Percentiles rank a stretch among this genome's conserved stretches.
These are phyloP conservation scores for Peribatodes rhomboidaria DNA, from an alignment of 2,888 invertebrate genomes.

Conservation along the genomic window DNA sequence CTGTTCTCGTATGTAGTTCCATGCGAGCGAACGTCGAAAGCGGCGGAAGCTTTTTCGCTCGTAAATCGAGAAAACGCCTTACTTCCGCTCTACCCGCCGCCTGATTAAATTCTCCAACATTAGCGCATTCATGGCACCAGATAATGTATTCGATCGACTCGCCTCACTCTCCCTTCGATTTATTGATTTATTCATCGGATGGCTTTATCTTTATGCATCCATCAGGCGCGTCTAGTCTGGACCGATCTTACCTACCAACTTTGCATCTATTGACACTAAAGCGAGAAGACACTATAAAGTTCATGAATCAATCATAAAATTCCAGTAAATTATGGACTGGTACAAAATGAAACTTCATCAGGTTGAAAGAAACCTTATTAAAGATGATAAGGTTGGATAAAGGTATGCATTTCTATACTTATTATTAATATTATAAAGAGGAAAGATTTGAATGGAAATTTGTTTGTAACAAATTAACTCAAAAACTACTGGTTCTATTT, in stretches of 20 bases:
- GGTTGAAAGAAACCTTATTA: neutral
- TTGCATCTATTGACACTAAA: constrained; percentile 5
- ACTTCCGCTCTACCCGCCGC: constrained; percentile 61
- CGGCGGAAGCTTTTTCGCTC: constrained; percentile 71
- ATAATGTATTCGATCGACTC: constrained; percentile 70
- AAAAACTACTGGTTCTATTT: too few species aligned
- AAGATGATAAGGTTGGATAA: too few species aligned
- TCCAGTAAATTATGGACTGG: neutral
- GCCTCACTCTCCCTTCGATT: constrained; percentile 58
- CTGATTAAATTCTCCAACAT: constrained; percentile 75
- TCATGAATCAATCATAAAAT: neutral
- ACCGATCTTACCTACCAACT: constrained; percentile 31
- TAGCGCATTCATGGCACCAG: constrained; percentile 71
- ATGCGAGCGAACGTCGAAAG: constrained; percentile 55
- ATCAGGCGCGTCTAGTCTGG: constrained; percentile 37
- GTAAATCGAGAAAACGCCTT: constrained; percentile 67
- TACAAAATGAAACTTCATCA: neutral
- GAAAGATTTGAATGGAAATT: too few species aligned
- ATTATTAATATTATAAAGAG: too few species aligned
- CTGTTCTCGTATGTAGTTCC: constrained; percentile 48
- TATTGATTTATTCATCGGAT: constrained; percentile 58
- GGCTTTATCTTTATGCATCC: constrained; percentile 44
- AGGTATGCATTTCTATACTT: too few species aligned
- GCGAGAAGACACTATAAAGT: neutral
- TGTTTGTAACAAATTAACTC: too few species aligned